phyloP scores from a whole-genome alignment of 2,888 invertebrate genomes.

The Heliconius cydno region DNA sequence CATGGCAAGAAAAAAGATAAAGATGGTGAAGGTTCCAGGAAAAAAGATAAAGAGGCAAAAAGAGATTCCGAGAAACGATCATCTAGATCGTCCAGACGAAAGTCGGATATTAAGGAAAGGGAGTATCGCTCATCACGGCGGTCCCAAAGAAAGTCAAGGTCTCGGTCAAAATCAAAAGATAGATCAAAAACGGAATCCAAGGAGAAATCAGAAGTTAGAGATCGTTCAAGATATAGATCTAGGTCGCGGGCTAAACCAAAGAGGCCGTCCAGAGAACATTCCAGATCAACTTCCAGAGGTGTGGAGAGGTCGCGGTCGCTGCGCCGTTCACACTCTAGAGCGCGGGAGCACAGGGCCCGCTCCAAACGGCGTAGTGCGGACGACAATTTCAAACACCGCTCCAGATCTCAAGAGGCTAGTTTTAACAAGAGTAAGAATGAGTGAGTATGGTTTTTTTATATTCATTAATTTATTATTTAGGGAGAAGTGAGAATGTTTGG shows the following conservation, averaged over 20 bases:
- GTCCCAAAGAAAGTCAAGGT: constrained; percentile 61
- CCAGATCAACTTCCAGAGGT: constrained; percentile 62
- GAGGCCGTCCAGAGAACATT: constrained; percentile 61
- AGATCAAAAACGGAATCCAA: constrained; percentile 58
- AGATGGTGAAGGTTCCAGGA: constrained; percentile 57
- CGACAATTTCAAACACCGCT: constrained; percentile 65
- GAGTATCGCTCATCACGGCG: constrained; percentile 64
- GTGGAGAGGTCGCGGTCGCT: constrained; percentile 59
- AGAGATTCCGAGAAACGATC: constrained; percentile 65
- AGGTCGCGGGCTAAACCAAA: constrained; percentile 63
- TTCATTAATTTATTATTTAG: neutral
- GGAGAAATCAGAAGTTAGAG: constrained; percentile 64
- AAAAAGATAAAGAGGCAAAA: constrained; percentile 66
- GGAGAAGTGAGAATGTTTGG: neutral
- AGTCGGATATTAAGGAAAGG: constrained; percentile 64
- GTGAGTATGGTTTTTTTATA: constrained; percentile 56
- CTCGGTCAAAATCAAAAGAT: constrained; percentile 63
- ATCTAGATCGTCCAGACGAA: constrained; percentile 67
- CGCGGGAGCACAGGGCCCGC: constrained; percentile 47
- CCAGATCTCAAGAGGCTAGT: constrained; percentile 71
- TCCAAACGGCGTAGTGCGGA: constrained; percentile 60
- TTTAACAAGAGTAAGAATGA: constrained; percentile 71
- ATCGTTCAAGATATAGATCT: constrained; percentile 63
- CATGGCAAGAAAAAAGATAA: constrained; percentile 51
- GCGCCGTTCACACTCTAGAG: constrained; percentile 49